These are phyloP conservation scores for Rhizoglyphus robini DNA, from an alignment of 1,140 invertebrate species.

Conservation along the genomic window DNA sequence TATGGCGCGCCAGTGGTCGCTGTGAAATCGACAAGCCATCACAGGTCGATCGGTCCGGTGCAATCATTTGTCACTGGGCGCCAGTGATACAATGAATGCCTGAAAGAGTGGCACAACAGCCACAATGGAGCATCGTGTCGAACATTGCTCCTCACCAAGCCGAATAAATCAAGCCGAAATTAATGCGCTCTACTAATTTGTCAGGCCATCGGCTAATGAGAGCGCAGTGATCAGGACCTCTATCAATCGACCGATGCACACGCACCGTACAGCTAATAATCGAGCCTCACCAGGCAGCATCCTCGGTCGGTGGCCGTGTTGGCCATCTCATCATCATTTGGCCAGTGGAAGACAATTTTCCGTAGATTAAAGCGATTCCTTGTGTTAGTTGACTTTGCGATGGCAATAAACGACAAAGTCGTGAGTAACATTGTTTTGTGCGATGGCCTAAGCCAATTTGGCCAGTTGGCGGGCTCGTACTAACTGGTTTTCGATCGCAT, in stretches of 20 bases:
- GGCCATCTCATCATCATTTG: background rate
- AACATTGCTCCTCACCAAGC: no score
- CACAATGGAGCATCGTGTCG: no score
- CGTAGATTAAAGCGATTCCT: no score
- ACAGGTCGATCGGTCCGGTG: background rate
- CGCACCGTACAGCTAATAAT: no score
- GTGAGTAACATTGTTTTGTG: slow-evolving; percentile 7
- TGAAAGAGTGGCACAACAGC: background rate
- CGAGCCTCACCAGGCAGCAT: background rate
- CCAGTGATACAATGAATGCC: slow-evolving; percentile 1
- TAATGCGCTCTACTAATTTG: slow-evolving; percentile 11
- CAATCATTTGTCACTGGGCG: slow-evolving; percentile 11
- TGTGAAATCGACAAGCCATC: background rate
- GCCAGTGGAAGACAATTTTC: no score
- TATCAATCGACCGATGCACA: no score
- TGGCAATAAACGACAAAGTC: slow-evolving; percentile 11
- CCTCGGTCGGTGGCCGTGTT: background rate
- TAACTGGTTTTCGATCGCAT: slow-evolving; percentile 10
- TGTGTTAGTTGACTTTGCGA: no score
- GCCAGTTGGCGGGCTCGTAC: background rate
- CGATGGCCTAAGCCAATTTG: background rate
- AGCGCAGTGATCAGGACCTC: no score
- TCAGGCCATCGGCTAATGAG: slow-evolving; percentile 10
- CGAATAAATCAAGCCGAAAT: slow-evolving; percentile 10
- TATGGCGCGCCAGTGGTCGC: background rate